Base-by-base conservation (phyloP, 1,140 invertebrate genomes). In the Eriocheir sinensis region DNA sequence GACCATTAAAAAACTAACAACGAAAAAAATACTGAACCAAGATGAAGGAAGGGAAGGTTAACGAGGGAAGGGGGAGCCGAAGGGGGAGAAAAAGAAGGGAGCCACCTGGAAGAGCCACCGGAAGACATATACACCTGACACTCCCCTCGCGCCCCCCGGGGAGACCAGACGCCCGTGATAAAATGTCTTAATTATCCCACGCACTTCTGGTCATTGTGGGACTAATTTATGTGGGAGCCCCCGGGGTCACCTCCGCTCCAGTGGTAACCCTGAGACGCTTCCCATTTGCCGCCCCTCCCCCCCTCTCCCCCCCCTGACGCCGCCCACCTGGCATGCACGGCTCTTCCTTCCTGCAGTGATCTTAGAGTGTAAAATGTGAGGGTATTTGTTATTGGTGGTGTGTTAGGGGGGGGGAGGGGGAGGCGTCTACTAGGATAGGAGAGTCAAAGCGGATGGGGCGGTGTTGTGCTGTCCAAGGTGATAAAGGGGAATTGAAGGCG, bases 131-230 rank as follows among this genome's bases (percentile, higher is more conserved):
- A 92, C 90, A 81, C 90, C 72, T 92, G 72, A 81, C 90, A 41
- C 3, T 34, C 27, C 44, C 53, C 32, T 40, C 72, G 72, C 38
- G 72, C 90, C 72, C 41, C 53, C 90, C 40, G 90, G 41, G n/a
- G 89, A 90, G 89, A 72, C 60, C 34, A n/a, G 72, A 92, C 90
- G 60, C 38, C 32, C 36, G 32, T 92, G 90, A 92, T 81, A 92
- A 92, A 92, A 92, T 83, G 90, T 40, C 90, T 92, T 81, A 81
- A 92, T 92, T 92, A 92, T 92, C 72, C 36, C 72, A 27, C 30
- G 89, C 90, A 81, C 90, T 92, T 44, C 90, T 92, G 72, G 79
- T 92, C 90, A 92, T 92, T 92, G 90, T 38, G 17, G 90, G 72
- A 27, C 48, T 92, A 81, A 92, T 92, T 92, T 92, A 92, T 81